Percentiles rank a stretch among this genome's conserved stretches.
These are phyloP conservation scores for Smithornis capensis DNA, from an alignment of 2,113 vertebrate species.

Conservation along the genomic window DNA sequence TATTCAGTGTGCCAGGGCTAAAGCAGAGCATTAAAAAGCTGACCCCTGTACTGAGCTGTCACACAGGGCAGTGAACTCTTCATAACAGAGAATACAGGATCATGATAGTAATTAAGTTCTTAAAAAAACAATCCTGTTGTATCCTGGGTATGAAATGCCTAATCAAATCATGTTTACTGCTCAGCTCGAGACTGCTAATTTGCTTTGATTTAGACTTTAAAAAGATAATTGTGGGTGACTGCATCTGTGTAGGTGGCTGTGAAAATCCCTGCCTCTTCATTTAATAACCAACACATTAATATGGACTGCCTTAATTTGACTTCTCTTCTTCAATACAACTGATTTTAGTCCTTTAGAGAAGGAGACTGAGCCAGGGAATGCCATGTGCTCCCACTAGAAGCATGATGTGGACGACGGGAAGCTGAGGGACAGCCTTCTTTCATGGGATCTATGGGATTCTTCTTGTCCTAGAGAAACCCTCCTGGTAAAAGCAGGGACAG, in stretches of 20 bases:
- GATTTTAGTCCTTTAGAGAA: not conserved
- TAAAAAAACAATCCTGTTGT: not conserved
- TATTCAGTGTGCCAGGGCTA: not conserved
- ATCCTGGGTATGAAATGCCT: constrained; percentile 1
- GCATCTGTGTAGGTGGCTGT: not conserved
- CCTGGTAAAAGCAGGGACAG: not conserved
- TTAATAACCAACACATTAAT: constrained; percentile 6
- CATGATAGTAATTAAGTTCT: not conserved
- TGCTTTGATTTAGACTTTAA: constrained; percentile 54
- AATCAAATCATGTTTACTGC: constrained; percentile 61
- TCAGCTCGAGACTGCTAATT: not conserved
- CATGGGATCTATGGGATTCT: not conserved
- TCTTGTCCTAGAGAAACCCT: not conserved
- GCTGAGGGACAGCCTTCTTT: not conserved
- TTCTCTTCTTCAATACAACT: not conserved
- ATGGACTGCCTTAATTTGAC: not conserved
- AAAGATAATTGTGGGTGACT: constrained; percentile 23
- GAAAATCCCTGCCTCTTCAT: not conserved
- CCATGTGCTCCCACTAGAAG: not conserved
- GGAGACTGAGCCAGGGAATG: not conserved
- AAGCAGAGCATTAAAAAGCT: not conserved
- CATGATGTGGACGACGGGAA: rapidly evolving
- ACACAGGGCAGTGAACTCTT: not conserved
- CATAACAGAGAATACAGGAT: not conserved
- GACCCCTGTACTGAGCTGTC: not conserved